phyloP scores from a whole-genome alignment of 2,888 invertebrate species.

The Drosophila quinaria region DNA sequence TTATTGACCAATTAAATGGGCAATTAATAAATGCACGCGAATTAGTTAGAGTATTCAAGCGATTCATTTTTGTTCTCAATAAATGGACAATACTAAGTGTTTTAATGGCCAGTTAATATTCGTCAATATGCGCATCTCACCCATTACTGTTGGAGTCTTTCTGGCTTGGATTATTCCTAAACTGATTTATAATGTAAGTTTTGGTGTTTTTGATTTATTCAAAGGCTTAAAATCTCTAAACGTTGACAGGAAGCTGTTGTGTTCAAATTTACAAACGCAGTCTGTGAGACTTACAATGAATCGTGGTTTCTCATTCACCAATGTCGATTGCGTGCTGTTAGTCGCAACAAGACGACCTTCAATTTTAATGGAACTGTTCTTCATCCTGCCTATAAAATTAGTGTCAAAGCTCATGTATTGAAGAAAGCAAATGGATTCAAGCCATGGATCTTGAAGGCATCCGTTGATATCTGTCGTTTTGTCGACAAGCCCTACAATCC shows the following conservation, averaged over 20 bases:
- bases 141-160: too few relatives aligned
- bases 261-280: slow-evolving; percentile 31
- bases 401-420: neutral
- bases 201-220: too few relatives aligned
- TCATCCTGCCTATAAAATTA: slow-evolving; percentile 19
- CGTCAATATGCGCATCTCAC: too few relatives aligned
- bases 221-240: too few relatives aligned
- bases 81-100: too few relatives aligned
- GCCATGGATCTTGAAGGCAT: slow-evolving; percentile 25
- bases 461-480: slow-evolving; percentile 34
- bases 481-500: slow-evolving; percentile 25
- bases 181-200: too few relatives aligned
- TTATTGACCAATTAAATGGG: too few relatives aligned
- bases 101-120: too few relatives aligned
- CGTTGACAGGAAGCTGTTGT: slow-evolving; percentile 6
- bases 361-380: slow-evolving; percentile 7
- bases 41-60: too few relatives aligned
- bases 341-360: slow-evolving; percentile 1
- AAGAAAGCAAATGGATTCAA: slow-evolving; percentile 49
- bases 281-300: slow-evolving; percentile 6
- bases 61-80: too few relatives aligned
- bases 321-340: slow-evolving; percentile 33
- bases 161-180: too few relatives aligned
- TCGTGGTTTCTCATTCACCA: neutral
- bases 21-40: too few relatives aligned